Evolutionary conservation across 2,113 vertebrate genomes (phyloP), one percentile per base, ranked within the genome.

Genomic region (Chaetodon auriga): DNA sequence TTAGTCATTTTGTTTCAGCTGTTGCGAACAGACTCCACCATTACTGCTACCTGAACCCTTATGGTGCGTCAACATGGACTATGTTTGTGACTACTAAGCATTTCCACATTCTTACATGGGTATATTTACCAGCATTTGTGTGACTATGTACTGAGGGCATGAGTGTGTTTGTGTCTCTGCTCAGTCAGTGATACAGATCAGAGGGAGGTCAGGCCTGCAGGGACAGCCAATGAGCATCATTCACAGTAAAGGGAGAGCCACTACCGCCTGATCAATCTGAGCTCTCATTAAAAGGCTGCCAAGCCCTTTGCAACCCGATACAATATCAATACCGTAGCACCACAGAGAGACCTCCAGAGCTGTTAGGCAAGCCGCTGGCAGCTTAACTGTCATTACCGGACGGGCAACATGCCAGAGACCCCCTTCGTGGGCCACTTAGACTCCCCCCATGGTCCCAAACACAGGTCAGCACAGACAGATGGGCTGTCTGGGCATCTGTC

Each of bases 241-340:
- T 85, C 84, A 84, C 90, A 91, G 90, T 89, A 91, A 88, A 89
- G 87, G 89, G 86, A 92, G 89, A 90, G 81, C 75, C 88, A 86
- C 90, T 87, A 75, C 92, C 90, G 72, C 78, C 90, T 95, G 93
- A 94, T 96, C 96, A 95, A 97, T 95, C 87, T 85, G 55, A 78
- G 82, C 78, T 89, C 80, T 96, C 94, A 94, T 96, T 95, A 95
- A 96, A 92, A 92, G 91, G 85, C 91, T 94, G 93, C 92, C 89
- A 91, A 89, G 85, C 78, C 73, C 74, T 82, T 85, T 92, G 91
- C 48, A 93, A 95, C 94, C 90, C 77, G 80, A 95, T 92, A 91
- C 83, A 85, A 92, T 92, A 94, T 96, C 96, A 93, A 92, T 95
- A 94, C 60, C 48, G 6, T 75, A 91, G 87, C 92, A 90, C 87